Evolutionary conservation across 2,888 invertebrate species (phyloP), one percentile per base, ranked within the genome.

Genomic region (Ecdyonurus torrentis): DNA sequence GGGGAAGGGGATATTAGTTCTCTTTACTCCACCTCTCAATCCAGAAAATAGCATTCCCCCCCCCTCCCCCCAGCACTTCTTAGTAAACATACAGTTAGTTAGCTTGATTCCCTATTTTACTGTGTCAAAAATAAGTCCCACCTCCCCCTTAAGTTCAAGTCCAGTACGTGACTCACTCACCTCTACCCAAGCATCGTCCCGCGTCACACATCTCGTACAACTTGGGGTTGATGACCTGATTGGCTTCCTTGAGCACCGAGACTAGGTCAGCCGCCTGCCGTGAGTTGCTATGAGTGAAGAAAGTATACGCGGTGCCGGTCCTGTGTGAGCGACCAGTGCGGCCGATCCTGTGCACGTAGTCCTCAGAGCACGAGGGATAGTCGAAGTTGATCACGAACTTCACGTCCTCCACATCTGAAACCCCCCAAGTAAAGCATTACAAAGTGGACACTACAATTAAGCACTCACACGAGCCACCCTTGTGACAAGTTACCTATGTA

Each of bases 371-470:
- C 74, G 91, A 91, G 64, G 97, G 97, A 77, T 95, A 97, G 78
- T 97, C 97, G 81, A 89, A 95, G 83, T 97, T 98, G 80, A 98
- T 94, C 72, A 98, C 97, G 83, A 92, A 96, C 81, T 96, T 95
- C 75, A 97, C 95, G 80, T 98, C 97, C 76, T 96, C 94, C 76
- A 97, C 96, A 84, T 98, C 97, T 97, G 83, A 67, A 73, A 68
- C 69, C 37, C 37, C 37, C 37, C 37, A 37, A 15, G 5, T 10
- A 37, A 37, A 37, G 5, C n/a, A n/a, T n/a, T n/a, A n/a, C n/a
- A n/a, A n/a, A n/a, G n/a, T n/a, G n/a, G n/a, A n/a, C n/a, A n/a
- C n/a, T n/a, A n/a, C n/a, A n/a, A n/a, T n/a, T n/a, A n/a, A n/a
- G n/a, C n/a, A n/a, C n/a, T n/a, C n/a, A n/a, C n/a, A n/a, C n/a